phyloP scores from a whole-genome alignment of 2,113 vertebrate genomes.

The Elephas maximus region DNA sequence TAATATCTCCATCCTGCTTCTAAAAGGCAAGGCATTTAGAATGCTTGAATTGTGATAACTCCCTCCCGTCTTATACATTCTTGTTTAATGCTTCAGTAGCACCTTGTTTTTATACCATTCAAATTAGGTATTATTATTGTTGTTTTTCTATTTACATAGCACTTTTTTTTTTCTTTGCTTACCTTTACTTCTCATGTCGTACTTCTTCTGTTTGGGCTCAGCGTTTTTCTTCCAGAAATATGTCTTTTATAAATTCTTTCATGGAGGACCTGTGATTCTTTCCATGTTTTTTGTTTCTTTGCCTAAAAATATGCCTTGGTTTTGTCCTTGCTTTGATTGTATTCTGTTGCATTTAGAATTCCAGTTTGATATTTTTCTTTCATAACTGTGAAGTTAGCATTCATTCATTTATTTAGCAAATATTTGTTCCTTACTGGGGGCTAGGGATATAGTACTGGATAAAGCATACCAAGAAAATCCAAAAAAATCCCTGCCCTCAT shows the following conservation, averaged over 20 bases:
- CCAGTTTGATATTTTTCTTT: background rate
- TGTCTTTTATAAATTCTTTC: background rate
- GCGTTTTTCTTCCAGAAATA: too few relatives aligned
- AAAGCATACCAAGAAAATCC: too few relatives aligned
- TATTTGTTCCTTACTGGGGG: background rate
- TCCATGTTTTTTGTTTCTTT: background rate
- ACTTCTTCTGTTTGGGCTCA: too few relatives aligned
- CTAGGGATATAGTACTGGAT: too few relatives aligned
- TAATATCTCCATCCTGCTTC: background rate
- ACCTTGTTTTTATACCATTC: background rate
- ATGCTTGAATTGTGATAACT: background rate
- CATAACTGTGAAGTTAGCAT: background rate
- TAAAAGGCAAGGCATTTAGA: background rate
- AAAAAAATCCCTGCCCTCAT: too few relatives aligned
- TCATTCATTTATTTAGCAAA: background rate
- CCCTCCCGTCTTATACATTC: background rate
- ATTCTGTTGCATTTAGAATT: background rate
- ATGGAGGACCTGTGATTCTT: background rate
- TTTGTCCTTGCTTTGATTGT: background rate
- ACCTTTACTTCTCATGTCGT: too few relatives aligned
- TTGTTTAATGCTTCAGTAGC: background rate
- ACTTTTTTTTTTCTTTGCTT: too few relatives aligned
- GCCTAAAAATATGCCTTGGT: background rate
- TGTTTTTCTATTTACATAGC: background rate
- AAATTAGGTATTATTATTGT: background rate